Conservation (phyloP, 2,888 invertebrate genomes). For the Osmoderma eremita region DNA sequence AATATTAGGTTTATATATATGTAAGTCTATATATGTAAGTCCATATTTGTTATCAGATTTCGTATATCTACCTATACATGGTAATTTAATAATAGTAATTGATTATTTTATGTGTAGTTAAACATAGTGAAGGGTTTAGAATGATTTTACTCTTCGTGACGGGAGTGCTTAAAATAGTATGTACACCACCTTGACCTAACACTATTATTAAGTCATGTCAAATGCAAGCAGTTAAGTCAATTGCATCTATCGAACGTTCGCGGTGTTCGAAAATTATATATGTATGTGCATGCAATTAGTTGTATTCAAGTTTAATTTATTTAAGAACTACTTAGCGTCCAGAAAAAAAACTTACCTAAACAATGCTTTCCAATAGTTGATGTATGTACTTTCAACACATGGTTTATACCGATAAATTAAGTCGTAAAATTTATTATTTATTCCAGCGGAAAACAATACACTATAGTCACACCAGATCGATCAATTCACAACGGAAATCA, state of each 20-base stretch:
- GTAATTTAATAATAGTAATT: no score
- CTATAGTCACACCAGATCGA: conserved; percentile 2
- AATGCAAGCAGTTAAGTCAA: background rate
- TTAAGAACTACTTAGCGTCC: background rate
- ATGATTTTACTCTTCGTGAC: no score
- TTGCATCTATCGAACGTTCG: background rate
- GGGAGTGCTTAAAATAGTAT: no score
- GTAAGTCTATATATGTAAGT: no score
- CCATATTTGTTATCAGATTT: no score
- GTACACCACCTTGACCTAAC: conserved; percentile 20
- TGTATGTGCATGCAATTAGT: background rate
- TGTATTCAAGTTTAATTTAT: background rate
- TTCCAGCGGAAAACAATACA: background rate
- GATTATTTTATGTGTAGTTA: no score
- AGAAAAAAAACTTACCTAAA: conserved; percentile 4
- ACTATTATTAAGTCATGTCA: background rate
- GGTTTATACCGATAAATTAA: conserved; percentile 4
- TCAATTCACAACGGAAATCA: conserved; percentile 9
- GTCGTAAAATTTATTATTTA: background rate
- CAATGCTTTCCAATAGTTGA: background rate
- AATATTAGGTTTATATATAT: no score
- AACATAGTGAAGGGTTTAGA: no score
- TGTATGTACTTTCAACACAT: conserved; percentile 16
- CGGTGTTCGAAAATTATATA: background rate
- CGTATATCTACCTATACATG: no score